Evolutionary conservation across 1,140 invertebrate genomes (phyloP).

Genomic region (Camponotus vicinus): DNA sequence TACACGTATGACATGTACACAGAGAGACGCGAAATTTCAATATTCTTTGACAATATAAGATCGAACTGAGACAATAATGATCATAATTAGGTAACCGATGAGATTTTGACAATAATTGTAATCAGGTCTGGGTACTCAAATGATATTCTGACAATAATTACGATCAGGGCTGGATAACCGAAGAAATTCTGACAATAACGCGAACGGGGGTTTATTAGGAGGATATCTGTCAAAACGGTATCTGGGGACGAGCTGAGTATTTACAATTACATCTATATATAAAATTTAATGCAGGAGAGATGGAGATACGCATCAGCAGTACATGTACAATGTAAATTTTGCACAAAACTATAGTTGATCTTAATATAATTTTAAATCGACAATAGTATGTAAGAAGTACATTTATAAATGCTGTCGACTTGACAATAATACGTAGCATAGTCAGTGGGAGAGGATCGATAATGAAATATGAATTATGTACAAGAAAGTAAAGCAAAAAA

Average conservation of each 20-base stretch:
- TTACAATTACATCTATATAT: constrained; percentile 18
- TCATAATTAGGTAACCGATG: not conserved
- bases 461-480: constrained; percentile 59
- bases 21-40: constrained; percentile 51
- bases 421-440: constrained; percentile 85
- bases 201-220: constrained; percentile 48
- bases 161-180: constrained; percentile 14
- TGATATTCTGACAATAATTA: constrained; percentile 73
- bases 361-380: constrained; percentile 79
- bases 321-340: constrained; percentile 83
- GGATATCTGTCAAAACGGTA: constrained; percentile 13
- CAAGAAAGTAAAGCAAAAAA: constrained; percentile 66
- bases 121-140: constrained; percentile 22
- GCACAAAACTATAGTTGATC: constrained; percentile 82
- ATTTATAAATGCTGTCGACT: constrained; percentile 85
- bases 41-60: constrained; percentile 44
- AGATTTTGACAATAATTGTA: constrained; percentile 69
- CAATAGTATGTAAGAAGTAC: constrained; percentile 77
- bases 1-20: constrained; percentile 64
- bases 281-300: constrained; percentile 45
- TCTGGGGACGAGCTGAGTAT: not conserved
- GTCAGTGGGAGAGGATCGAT: constrained; percentile 59
- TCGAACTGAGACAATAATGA: constrained; percentile 53
- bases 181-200: constrained; percentile 74
- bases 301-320: constrained; percentile 54